These are phyloP conservation scores for Pimpla rufipes DNA, from an alignment of 2,888 invertebrate genomes.

Conservation along the genomic window DNA sequence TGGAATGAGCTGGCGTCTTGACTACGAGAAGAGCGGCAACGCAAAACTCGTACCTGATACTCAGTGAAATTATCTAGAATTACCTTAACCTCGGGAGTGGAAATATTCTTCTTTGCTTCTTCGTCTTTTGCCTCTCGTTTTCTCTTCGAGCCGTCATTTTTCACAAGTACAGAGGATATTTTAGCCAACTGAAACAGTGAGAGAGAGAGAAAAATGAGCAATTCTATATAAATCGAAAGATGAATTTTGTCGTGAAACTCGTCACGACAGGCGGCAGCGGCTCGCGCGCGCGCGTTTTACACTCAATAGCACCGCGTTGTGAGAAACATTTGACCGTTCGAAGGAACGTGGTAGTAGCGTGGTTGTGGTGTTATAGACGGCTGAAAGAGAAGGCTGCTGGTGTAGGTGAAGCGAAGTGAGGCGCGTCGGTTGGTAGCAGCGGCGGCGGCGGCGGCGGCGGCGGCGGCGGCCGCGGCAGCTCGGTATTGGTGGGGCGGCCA, in stretches of 20 bases:
- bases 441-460: background rate
- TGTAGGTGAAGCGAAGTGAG: constrained; percentile 80
- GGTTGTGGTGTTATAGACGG: constrained; percentile 28
- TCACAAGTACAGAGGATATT: background rate
- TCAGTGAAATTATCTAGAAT: constrained; percentile 61
- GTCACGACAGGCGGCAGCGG: background rate
- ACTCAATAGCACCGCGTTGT: background rate
- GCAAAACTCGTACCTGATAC: constrained; percentile 50
- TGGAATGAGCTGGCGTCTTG: background rate
- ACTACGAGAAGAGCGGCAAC: constrained; percentile 7
- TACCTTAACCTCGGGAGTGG: constrained; percentile 59
- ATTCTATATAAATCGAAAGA: background rate
- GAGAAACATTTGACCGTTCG: background rate
- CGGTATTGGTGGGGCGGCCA: constrained; percentile 47
- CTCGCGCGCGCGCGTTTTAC: background rate
- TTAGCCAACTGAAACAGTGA: background rate
- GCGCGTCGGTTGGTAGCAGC: constrained; percentile 70
- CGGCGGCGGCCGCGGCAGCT: constrained; percentile 16
- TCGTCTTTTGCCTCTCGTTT: constrained; percentile 10
- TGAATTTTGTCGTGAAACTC: background rate
- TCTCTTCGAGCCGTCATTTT: background rate
- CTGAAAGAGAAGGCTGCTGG: constrained; percentile 23
- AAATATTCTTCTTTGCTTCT: constrained; percentile 52
- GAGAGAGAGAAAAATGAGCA: background rate
- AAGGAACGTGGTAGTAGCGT: background rate